A percentile compares a stretch with the other conserved stretches of the same genome.
phyloP scores from a whole-genome alignment of 2,113 vertebrate genomes.

The Festucalex cinctus region DNA sequence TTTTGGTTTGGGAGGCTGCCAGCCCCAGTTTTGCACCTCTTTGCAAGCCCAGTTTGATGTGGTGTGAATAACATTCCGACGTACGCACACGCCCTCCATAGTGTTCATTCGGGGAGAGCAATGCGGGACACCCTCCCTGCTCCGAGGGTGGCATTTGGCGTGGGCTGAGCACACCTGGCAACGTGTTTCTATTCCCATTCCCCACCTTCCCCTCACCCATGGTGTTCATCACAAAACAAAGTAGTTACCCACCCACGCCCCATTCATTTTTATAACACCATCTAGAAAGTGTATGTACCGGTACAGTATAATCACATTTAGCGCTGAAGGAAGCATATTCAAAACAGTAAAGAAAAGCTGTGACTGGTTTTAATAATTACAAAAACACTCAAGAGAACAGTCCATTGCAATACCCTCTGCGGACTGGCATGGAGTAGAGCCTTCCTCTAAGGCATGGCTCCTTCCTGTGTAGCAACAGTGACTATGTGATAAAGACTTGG shows the following conservation, averaged over 20 bases:
- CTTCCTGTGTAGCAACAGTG: conserved; percentile 67
- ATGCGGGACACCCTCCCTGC: conserved; percentile 68
- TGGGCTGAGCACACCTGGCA: conserved; percentile 73
- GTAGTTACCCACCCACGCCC: neutral
- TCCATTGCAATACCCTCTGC: conserved; percentile 51
- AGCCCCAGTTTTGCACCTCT: conserved; percentile 75
- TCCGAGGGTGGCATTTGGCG: conserved; percentile 77
- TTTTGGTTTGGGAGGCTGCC: conserved; percentile 73
- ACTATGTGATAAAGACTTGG: conserved; percentile 68
- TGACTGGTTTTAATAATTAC: neutral
- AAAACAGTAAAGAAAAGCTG: conserved; percentile 4
- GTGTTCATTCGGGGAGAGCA: conserved; percentile 65
- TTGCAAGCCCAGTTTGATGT: conserved; percentile 76
- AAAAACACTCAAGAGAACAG: conserved; percentile 44
- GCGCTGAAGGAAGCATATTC: neutral
- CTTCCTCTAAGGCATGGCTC: conserved; percentile 59
- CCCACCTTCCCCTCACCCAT: conserved; percentile 35
- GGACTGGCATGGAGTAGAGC: conserved; percentile 58
- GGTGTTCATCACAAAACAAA: conserved; percentile 42
- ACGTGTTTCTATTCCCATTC: conserved; percentile 30
- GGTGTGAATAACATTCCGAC: conserved; percentile 78
- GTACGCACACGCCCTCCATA: conserved; percentile 73
- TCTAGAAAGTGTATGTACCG: neutral
- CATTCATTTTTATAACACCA: neutral
- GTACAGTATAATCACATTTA: neutral